Evolutionary conservation across 2,888 invertebrate genomes (phyloP).

Genomic region (Athalia circularis): DNA sequence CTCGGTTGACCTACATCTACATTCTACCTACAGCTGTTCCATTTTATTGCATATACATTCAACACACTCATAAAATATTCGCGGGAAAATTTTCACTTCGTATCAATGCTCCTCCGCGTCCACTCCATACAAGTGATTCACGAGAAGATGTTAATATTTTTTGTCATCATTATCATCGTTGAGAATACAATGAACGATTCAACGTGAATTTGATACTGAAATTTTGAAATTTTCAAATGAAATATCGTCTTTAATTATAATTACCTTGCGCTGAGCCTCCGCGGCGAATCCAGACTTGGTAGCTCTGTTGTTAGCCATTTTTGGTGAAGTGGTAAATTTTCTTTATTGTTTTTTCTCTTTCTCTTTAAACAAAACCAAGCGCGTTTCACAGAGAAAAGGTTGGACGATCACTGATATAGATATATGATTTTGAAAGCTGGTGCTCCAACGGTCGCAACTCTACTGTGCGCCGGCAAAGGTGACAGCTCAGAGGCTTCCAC

Average conservation of each 20-base stretch:
- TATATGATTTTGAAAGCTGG: constrained; percentile 43
- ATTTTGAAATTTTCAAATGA: not conserved
- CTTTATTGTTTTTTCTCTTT: not conserved
- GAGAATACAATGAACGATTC: not conserved
- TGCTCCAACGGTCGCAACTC: constrained; percentile 62
- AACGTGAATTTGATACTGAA: not conserved
- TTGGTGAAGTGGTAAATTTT: not conserved
- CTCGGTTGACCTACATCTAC: constrained; percentile 42
- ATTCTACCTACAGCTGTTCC: not conserved
- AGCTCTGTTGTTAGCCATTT: constrained; percentile 89
- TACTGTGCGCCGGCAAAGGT: constrained; percentile 58
- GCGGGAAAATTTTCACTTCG: not conserved
- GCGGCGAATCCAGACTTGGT: constrained; percentile 96
- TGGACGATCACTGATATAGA: constrained; percentile 1
- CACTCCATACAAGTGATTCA: not conserved
- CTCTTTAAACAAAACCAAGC: not conserved
- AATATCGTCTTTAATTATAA: constrained; percentile 58
- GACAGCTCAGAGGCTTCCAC: constrained; percentile 42
- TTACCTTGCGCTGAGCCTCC: constrained; percentile 96
- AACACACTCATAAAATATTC: not conserved
- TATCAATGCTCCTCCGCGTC: not conserved
- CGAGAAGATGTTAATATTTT: not conserved
- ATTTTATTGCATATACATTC: not conserved
- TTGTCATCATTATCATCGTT: not conserved
- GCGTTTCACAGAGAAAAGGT: too few relatives aligned